phyloP scores from a whole-genome alignment of 2,113 vertebrate species.

The Tachuris rubrigastra region DNA sequence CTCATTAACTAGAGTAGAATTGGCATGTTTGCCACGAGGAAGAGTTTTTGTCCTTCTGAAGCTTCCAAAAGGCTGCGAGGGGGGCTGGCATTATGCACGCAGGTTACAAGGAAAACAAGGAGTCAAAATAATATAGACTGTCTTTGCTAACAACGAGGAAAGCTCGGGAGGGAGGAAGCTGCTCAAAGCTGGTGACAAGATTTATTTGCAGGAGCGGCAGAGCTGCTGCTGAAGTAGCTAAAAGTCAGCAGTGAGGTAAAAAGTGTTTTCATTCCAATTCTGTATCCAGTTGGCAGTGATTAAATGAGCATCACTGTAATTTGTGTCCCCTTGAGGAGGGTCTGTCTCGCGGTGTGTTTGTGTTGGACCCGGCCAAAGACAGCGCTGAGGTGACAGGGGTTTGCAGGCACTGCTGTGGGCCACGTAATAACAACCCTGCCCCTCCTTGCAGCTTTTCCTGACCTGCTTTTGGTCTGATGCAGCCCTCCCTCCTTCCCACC shows the following conservation, averaged over 20 bases:
- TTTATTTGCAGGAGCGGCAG: not conserved
- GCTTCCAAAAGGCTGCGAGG: not conserved
- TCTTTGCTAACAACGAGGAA: not conserved
- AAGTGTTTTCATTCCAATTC: not conserved
- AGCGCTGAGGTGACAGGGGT: not conserved
- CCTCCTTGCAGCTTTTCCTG: not conserved
- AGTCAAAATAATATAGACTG: not conserved
- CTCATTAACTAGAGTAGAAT: not conserved
- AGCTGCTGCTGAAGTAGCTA: not conserved
- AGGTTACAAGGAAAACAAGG: not conserved
- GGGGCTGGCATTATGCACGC: fast-evolving
- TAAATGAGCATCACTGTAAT: not conserved
- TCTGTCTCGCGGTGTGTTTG: not conserved
- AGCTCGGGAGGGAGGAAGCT: not conserved
- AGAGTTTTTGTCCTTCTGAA: not conserved
- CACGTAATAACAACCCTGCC: not conserved
- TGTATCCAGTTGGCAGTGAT: not conserved
- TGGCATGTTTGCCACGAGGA: not conserved
- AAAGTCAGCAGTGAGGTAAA: not conserved
- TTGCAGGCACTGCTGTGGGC: not conserved
- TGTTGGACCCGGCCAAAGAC: not conserved
- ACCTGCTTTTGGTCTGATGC: not conserved
- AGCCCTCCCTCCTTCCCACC: not conserved
- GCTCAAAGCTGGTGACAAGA: not conserved
- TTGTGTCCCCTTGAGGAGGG: not conserved